Evolutionary conservation across 1,140 invertebrate species (phyloP), one percentile per base, ranked within the genome.

Genomic region (Octopus bimaculoides): DNA sequence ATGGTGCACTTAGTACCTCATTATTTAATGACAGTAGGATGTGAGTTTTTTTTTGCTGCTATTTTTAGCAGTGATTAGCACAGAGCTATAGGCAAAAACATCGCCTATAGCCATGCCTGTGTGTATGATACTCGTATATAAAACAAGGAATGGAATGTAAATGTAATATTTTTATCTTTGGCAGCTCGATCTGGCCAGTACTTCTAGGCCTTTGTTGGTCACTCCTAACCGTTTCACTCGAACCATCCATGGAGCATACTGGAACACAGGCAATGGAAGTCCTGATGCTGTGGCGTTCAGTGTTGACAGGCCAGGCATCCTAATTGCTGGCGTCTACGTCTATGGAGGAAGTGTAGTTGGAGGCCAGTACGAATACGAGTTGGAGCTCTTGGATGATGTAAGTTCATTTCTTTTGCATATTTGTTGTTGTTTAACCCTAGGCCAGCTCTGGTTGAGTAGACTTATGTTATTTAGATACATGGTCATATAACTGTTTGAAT

Each of bases 241-340:
- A 78, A 94, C 95, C 10, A 97, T 96, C 89, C 93, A 95, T 85
- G 94, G 93, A 61, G 93, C 95, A 66, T 95, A 95, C 4, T 99
- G 98, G 98, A 98, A 98, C 86, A 98, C 97, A 4, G 97, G 97
- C 5, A 97, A 97, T 89, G 97, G 97, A 55, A 97, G 96, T 52
- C 96, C 97, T 0, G 98, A 99, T 91, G 97, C 97, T 5, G 96
- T 99, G 85, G 96, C 96, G 83, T 98, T 99, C 86, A 93, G 94
- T 20, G 97, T 99, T 8, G 97, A 99, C 90, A 92, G 94, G 56
- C 91, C 94, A 0, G 97, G 97, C 3, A 94, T 99, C 77, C 93
- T 95, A 54, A 93, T 99, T 56, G 94, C 95, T 61, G 97, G 98
- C 4, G 94, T 95, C 75, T 94, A 93, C 81, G 93, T 99, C 71